These are phyloP conservation scores for Pelobates cultripes DNA, from an alignment of 2,797 vertebrate species.

Conservation along the genomic window DNA sequence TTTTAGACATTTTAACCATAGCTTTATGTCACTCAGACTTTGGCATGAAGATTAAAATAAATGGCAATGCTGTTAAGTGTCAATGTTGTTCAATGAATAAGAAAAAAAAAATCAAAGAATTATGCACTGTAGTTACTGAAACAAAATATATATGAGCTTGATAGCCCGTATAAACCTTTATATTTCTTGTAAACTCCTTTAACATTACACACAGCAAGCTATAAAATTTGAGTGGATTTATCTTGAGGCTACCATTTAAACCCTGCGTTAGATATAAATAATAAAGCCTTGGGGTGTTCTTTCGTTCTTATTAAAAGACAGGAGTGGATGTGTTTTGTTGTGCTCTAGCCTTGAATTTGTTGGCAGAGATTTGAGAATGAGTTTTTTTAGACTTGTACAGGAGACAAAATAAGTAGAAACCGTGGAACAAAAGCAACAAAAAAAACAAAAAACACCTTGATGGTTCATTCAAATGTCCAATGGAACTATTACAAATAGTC, in stretches of 20 bases:
- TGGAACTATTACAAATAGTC: too few species aligned
- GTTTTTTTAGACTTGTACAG: constrained; percentile 30
- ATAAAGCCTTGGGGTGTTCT: constrained; percentile 57
- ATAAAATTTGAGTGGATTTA: constrained; percentile 54
- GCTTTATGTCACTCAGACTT: too few species aligned
- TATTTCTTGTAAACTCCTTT: constrained; percentile 45
- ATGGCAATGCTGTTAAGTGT: too few species aligned
- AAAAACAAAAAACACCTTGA: too few species aligned
- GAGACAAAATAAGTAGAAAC: constrained; percentile 5
- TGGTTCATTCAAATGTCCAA: too few species aligned
- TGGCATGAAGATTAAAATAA: too few species aligned
- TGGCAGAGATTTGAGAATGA: constrained; percentile 27
- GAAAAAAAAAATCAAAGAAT: constrained; percentile 28
- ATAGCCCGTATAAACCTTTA: constrained; percentile 54
- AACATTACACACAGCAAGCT: constrained; percentile 51
- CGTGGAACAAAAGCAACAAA: too few species aligned
- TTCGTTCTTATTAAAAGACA: constrained; percentile 53
- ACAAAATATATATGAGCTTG: constrained; percentile 39
- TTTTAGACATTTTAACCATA: too few species aligned
- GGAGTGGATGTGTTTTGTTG: constrained; percentile 46
- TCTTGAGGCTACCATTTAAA: constrained; percentile 52
- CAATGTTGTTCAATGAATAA: not conserved
- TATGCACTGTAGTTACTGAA: constrained; percentile 35
- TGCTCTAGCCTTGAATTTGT: constrained; percentile 48
- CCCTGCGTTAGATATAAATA: constrained; percentile 52